These are phyloP conservation scores for Dallia pectoralis DNA, from an alignment of 2,797 vertebrate genomes.

Conservation along the genomic window DNA sequence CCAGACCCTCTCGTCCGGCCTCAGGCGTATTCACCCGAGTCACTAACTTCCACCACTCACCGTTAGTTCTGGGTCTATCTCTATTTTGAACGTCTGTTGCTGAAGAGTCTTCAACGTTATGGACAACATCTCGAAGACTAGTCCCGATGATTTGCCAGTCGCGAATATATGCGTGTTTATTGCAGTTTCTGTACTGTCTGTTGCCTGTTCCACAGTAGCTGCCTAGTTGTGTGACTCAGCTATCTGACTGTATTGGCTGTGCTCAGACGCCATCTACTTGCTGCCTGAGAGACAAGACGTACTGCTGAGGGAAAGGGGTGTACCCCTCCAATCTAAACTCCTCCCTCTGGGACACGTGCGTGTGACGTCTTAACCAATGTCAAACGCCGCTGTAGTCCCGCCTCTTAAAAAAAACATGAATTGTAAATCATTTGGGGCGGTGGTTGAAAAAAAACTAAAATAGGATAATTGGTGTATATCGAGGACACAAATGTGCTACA, in stretches of 20 bases:
- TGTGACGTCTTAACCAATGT: neutral
- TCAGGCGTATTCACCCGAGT: conserved; percentile 56
- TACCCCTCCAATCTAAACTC: neutral
- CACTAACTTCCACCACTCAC: conserved; percentile 68
- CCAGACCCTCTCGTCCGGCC: conserved; percentile 46
- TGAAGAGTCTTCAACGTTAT: conserved; percentile 80
- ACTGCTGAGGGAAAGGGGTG: neutral
- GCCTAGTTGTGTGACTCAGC: conserved; percentile 77
- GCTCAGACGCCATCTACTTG: conserved; percentile 68
- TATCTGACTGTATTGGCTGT: conserved; percentile 55
- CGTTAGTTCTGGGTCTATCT: conserved; percentile 73
- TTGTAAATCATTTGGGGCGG: neutral
- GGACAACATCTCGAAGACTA: conserved; percentile 65
- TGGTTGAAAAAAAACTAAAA: neutral
- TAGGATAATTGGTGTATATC: too few species aligned
- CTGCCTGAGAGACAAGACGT: conserved; percentile 32
- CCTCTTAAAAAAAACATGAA: neutral
- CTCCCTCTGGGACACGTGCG: neutral
- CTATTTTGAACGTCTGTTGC: conserved; percentile 78
- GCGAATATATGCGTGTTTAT: neutral
- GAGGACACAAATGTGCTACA: too few species aligned
- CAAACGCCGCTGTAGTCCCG: neutral
- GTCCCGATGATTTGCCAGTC: neutral
- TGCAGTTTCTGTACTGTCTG: conserved; percentile 10
- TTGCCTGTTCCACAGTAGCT: conserved; percentile 49